Conservation (phyloP, 2,888 invertebrate species). For the Sericinus montela region DNA sequence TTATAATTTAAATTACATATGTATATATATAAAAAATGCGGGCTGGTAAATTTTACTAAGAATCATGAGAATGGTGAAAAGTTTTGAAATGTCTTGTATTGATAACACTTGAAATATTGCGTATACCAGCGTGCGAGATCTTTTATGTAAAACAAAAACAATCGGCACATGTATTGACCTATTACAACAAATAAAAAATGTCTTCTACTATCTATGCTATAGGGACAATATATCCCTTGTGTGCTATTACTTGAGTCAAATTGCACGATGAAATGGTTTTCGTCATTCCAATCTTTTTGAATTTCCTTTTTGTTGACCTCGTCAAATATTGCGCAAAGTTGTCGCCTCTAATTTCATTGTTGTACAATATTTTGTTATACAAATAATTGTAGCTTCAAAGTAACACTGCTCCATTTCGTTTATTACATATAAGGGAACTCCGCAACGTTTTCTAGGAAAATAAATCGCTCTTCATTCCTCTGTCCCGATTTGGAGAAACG, state of each 20-base stretch:
- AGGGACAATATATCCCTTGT: too few relatives aligned
- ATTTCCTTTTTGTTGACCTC: slow-evolving; percentile 2
- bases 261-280: slow-evolving; percentile 8
- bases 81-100: too few relatives aligned
- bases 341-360: slow-evolving; percentile 1
- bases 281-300: slow-evolving; percentile 9
- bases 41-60: too few relatives aligned
- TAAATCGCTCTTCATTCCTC: slow-evolving; percentile 49
- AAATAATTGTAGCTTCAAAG: slow-evolving; percentile 13
- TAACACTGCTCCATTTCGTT: slow-evolving; percentile 30
- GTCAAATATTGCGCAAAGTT: slow-evolving; percentile 5
- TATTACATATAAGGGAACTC: slow-evolving; percentile 35
- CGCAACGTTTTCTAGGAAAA: slow-evolving; percentile 38
- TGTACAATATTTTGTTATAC: slow-evolving; percentile 7
- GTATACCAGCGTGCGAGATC: too few relatives aligned
- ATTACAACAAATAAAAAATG: too few relatives aligned
- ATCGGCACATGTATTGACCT: too few relatives aligned
- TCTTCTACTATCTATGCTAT: too few relatives aligned
- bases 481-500: slow-evolving; percentile 55
- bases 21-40: too few relatives aligned
- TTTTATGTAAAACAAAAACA: too few relatives aligned
- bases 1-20: too few relatives aligned
- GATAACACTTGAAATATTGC: too few relatives aligned
- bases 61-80: too few relatives aligned
- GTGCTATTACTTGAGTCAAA: background rate